These are phyloP conservation scores for Caerostris extrusa DNA, from an alignment of 1,140 invertebrate genomes.

Conservation along the genomic window DNA sequence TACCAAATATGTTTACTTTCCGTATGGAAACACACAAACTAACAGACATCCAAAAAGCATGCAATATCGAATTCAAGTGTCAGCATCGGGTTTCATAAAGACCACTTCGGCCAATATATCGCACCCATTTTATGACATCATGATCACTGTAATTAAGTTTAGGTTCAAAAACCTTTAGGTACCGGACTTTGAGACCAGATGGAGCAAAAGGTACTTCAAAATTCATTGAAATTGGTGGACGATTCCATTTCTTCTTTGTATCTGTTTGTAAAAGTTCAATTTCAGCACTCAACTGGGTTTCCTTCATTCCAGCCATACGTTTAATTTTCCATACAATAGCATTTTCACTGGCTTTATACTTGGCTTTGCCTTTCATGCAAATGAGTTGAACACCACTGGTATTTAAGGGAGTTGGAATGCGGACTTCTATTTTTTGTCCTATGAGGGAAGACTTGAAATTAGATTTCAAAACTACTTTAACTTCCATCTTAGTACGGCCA, in stretches of 20 bases:
- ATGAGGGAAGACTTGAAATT: slow-evolving; percentile 99
- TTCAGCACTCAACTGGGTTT: slow-evolving; percentile 99
- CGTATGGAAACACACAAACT: slow-evolving; percentile 65
- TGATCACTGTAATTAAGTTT: slow-evolving; percentile 99
- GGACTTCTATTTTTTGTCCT: slow-evolving; percentile 98
- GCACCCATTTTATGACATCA: slow-evolving; percentile 99
- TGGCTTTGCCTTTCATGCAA: slow-evolving; percentile 99
- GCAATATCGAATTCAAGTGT: slow-evolving; percentile 73
- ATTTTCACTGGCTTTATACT: slow-evolving; percentile 99
- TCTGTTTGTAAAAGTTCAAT: slow-evolving; percentile 99
- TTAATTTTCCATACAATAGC: slow-evolving; percentile 99
- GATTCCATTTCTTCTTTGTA: slow-evolving; percentile 99
- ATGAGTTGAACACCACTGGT: slow-evolving; percentile 99
- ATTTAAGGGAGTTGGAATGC: slow-evolving; percentile 99
- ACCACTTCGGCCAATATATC: slow-evolving; percentile 99
- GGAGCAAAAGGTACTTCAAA: slow-evolving; percentile 99
- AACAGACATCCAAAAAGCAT: slow-evolving; percentile 71
- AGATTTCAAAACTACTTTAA: slow-evolving; percentile 99
- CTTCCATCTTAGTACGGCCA: slow-evolving; percentile 99
- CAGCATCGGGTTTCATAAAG: slow-evolving; percentile 99
- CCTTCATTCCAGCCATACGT: slow-evolving; percentile 99
- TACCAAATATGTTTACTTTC: slow-evolving; percentile 56
- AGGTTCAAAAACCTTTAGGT: slow-evolving; percentile 99
- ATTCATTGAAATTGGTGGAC: slow-evolving; percentile 99
- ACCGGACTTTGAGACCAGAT: slow-evolving; percentile 99